These are phyloP conservation scores for Apostichopus californicus DNA, from an alignment of 35 echinoderm and acorn worm genomes.

Conservation along the genomic window DNA sequence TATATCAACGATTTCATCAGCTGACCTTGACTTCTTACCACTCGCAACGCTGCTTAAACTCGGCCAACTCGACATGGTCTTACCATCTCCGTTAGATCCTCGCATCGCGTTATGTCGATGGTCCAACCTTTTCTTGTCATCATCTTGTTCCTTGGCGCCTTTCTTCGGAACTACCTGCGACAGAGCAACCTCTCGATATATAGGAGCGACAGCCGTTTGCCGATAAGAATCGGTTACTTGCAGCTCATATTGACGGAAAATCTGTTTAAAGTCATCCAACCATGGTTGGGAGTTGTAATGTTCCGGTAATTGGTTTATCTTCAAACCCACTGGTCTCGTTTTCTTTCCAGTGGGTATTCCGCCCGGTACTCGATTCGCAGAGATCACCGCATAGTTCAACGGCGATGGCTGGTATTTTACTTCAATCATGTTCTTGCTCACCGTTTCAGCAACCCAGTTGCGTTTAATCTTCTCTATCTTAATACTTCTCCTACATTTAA, in stretches of 20 bases:
- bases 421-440: constrained; percentile 22
- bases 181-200: no score
- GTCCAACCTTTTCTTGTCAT: not conserved
- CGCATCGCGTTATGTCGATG: not conserved
- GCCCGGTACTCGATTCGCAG: constrained; percentile 1
- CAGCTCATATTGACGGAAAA: constrained; percentile 71
- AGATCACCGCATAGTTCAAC: constrained; percentile 8
- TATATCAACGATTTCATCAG: not conserved
- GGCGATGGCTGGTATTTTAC: constrained; percentile 60
- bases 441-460: constrained; percentile 9
- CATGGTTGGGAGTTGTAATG: not conserved
- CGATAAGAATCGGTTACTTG: constrained; percentile 68
- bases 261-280: constrained; percentile 54
- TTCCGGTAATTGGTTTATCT: not conserved
- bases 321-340: not conserved
- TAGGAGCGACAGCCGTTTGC: constrained; percentile 29
- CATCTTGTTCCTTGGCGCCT: not conserved
- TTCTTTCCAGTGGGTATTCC: not conserved
- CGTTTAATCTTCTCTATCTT: constrained; percentile 20
- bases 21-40: constrained; percentile 4
- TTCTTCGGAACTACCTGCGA: not conserved
- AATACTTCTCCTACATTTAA: constrained; percentile 15
- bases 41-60: constrained; percentile 22
- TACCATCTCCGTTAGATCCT: not conserved
- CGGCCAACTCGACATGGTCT: not conserved